Conservation (phyloP, 1,140 invertebrate species). For the Nasonia giraulti region DNA sequence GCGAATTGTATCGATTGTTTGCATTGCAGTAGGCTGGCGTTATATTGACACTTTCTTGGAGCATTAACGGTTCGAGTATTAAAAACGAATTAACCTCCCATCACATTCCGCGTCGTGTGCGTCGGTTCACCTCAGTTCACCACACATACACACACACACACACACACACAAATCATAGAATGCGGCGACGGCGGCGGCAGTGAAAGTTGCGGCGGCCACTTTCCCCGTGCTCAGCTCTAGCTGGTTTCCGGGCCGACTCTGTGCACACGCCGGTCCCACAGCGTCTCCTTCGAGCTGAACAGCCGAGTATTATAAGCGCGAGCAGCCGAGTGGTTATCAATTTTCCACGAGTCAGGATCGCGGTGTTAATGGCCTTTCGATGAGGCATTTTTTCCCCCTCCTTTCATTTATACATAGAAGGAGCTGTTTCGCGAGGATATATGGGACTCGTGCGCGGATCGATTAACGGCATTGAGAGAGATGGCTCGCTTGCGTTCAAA, state of each 20-base stretch:
- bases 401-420: too few species aligned
- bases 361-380: constrained; percentile 47
- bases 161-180: constrained; percentile 42
- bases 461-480: neutral
- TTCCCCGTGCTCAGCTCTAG: constrained; percentile 64
- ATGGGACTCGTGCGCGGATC: neutral
- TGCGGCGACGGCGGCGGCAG: constrained; percentile 54
- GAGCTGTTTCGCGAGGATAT: neutral
- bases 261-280: constrained; percentile 55
- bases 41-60: too few species aligned
- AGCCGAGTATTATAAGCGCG: constrained; percentile 9
- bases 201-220: constrained; percentile 72
- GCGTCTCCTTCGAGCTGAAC: constrained; percentile 14
- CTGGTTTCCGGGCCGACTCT: constrained; percentile 68
- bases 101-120: neutral
- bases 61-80: too few species aligned
- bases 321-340: constrained; percentile 47
- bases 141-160: neutral
- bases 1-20: neutral
- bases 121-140: neutral
- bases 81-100: too few species aligned
- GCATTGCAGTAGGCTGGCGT: too few species aligned
- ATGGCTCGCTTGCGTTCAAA: neutral
- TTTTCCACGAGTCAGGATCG: constrained; percentile 35
- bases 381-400: neutral